A percentile compares a stretch with the other conserved stretches of the same genome.
Conservation (phyloP, 2,113 vertebrate genomes). For the Psittacula cyanocephala region DNA sequence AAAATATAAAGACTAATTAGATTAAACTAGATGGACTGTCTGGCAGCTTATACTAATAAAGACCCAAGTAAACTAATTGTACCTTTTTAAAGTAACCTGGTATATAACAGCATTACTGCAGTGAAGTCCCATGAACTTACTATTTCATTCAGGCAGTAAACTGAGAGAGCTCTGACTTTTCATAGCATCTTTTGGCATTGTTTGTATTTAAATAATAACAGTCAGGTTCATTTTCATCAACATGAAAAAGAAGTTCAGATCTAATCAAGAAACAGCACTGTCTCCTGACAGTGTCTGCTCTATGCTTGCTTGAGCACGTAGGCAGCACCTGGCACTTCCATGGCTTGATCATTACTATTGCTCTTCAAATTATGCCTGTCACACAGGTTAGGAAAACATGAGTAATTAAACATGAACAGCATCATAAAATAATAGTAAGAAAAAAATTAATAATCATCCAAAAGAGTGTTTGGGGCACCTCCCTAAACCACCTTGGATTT, state of each 20-base stretch:
- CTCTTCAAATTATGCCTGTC: constrained; percentile 54
- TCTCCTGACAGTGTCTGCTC: constrained; percentile 21
- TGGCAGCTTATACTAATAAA: neutral
- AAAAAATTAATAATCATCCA: constrained; percentile 56
- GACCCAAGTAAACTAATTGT: neutral
- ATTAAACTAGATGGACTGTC: neutral
- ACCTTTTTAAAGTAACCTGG: neutral
- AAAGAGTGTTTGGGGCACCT: constrained; percentile 16
- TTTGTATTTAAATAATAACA: constrained; percentile 39
- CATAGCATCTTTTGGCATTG: neutral
- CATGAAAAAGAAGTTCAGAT: constrained; percentile 36
- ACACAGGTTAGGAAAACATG: constrained; percentile 54
- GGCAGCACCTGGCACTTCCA: constrained; percentile 36
- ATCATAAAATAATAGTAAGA: constrained; percentile 32
- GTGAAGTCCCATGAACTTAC: neutral
- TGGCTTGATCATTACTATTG: constrained; percentile 6
- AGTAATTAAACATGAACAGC: constrained; percentile 58
- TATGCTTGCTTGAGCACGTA: constrained; percentile 51
- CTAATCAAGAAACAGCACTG: constrained; percentile 13
- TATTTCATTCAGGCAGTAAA: neutral
- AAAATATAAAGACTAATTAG: neutral
- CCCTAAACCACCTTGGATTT: constrained; percentile 27
- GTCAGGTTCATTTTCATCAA: constrained; percentile 19
- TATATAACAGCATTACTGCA: neutral
- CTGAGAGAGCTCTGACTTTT: neutral